A percentile compares a stretch with the other conserved stretches of the same genome.
Evolutionary conservation across 2,113 vertebrate species (phyloP).

Genomic region (Hemichromis elongatus): DNA sequence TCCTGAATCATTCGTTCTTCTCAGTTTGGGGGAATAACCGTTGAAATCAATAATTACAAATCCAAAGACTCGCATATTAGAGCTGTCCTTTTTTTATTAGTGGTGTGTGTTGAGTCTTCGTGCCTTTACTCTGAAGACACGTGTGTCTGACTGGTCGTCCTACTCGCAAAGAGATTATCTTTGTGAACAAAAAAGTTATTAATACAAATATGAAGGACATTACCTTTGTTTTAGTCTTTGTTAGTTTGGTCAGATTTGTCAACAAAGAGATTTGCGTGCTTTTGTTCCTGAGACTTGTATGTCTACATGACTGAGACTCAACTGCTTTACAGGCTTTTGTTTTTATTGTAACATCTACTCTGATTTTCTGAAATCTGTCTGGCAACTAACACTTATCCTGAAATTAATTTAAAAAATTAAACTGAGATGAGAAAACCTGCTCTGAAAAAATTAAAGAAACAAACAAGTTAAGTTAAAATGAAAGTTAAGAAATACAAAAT

Average conservation of each 20-base stretch:
- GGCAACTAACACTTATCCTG: background rate
- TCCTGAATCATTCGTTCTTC: background rate
- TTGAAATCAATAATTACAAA: background rate
- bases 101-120: background rate
- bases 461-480: background rate
- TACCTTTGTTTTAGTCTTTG: background rate
- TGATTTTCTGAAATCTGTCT: background rate
- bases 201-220: background rate
- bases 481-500: background rate
- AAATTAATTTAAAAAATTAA: background rate
- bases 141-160: background rate
- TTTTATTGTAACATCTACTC: background rate
- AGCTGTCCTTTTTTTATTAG: background rate
- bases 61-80: background rate
- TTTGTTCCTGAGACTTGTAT: background rate
- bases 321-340: background rate
- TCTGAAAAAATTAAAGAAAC: background rate
- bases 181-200: background rate
- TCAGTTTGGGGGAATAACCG: background rate
- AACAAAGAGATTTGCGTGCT: background rate
- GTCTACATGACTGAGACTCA: background rate
- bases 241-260: background rate
- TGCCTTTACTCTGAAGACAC: background rate
- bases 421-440: background rate
- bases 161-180: background rate